Base-by-base conservation (phyloP, 1,140 invertebrate genomes). In the Stratiolaelaps scimitus region DNA sequence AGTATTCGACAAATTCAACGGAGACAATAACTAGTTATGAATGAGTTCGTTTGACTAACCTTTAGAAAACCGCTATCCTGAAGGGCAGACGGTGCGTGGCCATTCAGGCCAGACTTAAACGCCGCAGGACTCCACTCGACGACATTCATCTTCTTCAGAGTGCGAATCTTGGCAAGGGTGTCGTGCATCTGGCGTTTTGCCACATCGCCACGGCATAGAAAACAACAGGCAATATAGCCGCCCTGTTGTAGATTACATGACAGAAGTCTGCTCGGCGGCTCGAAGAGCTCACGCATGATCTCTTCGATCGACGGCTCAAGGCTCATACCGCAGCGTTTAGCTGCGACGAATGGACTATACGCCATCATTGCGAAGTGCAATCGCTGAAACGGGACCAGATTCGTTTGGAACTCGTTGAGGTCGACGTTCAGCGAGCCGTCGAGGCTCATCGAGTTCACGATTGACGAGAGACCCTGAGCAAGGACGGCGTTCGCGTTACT, bases 101-200 rank as follows among this genome's bases (percentile, higher is more conserved):
- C 4, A 48, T 48, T 19, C n/a, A 40, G 30, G 17, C 29, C 44
- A 30, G 69, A 47, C 71, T 86, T 87, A 80, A 86, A 88, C 68
- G 86, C 87, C 71, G 87, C 89, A 47, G 87, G 87, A 76, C 87
- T 89, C 87, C 88, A 88, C 78, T 89, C 87, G 23, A 90, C 88
- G 75, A 90, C 91, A 76, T 87, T 84, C 71, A 90, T 86, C 69
- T 83, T 83, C 65, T 84, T 80, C 77, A 86, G 85, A 70, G 83
- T 84, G 78, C 88, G 88, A 76, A 88, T 85, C 71, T 83, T 83
- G 6, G 85, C 85, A 75, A 90, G 89, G 29, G 85, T 83, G 13
- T 84, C 83, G 73, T 87, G 86, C 7, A 87, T 84, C 71, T 86
- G 84, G 76, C 84, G 85, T 67, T 83, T 83, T 4, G 84, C 83